Base-by-base conservation (phyloP, 2,113 vertebrate genomes). In the Notarius quadriscutis region DNA sequence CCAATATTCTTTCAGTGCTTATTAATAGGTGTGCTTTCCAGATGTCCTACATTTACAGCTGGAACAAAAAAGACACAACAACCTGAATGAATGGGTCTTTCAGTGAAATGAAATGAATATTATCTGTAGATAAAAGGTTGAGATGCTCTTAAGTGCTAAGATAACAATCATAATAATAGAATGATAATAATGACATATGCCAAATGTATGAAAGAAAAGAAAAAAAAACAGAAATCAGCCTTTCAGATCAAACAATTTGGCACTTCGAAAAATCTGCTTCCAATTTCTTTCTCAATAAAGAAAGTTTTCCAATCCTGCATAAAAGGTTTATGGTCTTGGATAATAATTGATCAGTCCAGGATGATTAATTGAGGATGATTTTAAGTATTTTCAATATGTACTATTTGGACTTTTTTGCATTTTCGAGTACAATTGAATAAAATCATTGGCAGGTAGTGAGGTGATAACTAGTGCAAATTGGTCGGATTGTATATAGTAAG, bases 1-100 rank as follows among this genome's bases (percentile, higher is more conserved):
- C 75, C 88, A 87, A 86, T 90, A 72, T 53, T 74, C n/a, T 88
- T 72, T 83, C 79, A 89, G 48, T 41, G 75, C 58, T 90, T 88
- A 89, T 90, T 89, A 91, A 86, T 79, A 89, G 53, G 81, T 92
- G 88, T 92, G 92, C 90, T 93, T 93, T 89, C 86, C 78, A 90
- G 90, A 86, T 90, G 87, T 92, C 89, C 80, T 91, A 86, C 88
- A 87, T 89, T 87, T 90, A 90, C 90, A 89, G 84, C 89, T 58
- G 80, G 60, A 84, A 88, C 85, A 67, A 48, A 79, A 77, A 4
- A 77, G 34, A 8, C 20, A 77, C 15, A 62, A 20, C 67, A 90
- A 90, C 57, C 55, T 78, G 74, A 87, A 85, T 25, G 41, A 85
- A 81, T 65, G 89, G 86, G 87, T 81, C 90, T 91, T 90, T 81